These are phyloP conservation scores for Nanorana parkeri DNA, from an alignment of 2,113 vertebrate species.

Conservation along the genomic window DNA sequence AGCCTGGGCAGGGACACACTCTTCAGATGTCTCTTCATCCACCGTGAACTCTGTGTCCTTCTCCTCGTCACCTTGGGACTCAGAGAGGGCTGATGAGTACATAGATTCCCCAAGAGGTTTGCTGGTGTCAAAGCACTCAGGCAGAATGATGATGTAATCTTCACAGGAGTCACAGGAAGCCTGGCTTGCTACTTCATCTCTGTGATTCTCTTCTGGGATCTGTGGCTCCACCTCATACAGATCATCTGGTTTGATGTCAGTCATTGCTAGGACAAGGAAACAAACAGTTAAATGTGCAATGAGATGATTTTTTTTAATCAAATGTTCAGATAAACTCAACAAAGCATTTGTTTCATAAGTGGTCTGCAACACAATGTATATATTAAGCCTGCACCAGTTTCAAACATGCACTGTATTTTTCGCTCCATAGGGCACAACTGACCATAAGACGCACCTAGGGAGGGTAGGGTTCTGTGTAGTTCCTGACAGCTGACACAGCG, in stretches of 20 bases:
- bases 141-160: slow-evolving; percentile 94
- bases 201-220: slow-evolving; percentile 71
- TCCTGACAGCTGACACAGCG: too few relatives aligned
- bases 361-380: too few relatives aligned
- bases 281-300: too few relatives aligned
- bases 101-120: slow-evolving; percentile 91
- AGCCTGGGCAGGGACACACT: slow-evolving; percentile 52
- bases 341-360: too few relatives aligned
- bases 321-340: too few relatives aligned
- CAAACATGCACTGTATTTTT: too few relatives aligned
- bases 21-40: slow-evolving; percentile 57
- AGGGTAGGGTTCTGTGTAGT: too few relatives aligned
- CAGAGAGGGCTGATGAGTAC: slow-evolving; percentile 92
- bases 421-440: too few relatives aligned
- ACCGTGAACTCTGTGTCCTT: slow-evolving; percentile 63
- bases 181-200: slow-evolving; percentile 87
- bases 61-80: slow-evolving; percentile 79
- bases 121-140: slow-evolving; percentile 94
- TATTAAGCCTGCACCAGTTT: too few relatives aligned
- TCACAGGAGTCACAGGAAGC: slow-evolving; percentile 89
- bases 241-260: slow-evolving; percentile 17
- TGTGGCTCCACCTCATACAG: slow-evolving; percentile 32
- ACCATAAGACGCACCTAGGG: too few relatives aligned
- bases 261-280: neutral
- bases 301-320: too few relatives aligned